Conservation (phyloP, 2,888 invertebrate species). For the Andrena praecox region DNA sequence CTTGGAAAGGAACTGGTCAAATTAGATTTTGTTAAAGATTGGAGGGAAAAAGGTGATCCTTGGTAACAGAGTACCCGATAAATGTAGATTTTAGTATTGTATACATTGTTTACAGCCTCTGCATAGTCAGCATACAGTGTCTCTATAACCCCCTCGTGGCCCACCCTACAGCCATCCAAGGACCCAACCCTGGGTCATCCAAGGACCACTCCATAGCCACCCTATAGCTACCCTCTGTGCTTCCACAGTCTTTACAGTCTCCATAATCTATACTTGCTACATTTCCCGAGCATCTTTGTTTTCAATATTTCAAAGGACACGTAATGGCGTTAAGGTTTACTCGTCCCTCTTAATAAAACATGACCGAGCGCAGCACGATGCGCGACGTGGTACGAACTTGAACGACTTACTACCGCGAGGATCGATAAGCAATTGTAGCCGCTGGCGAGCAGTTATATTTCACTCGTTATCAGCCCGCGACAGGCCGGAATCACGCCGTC, state of each 20-base stretch:
- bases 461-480: conserved; percentile 40
- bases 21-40: not conserved
- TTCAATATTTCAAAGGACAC: not conserved
- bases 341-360: not conserved
- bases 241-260: not conserved
- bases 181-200: not conserved
- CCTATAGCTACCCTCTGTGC: not conserved
- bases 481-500: conserved; percentile 5
- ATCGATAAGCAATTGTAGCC: conserved; percentile 49
- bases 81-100: too few relatives aligned
- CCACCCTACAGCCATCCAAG: not conserved
- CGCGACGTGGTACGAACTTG: conserved; percentile 37
- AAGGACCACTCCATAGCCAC: not conserved
- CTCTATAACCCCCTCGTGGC: too few relatives aligned
- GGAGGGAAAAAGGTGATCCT: not conserved
- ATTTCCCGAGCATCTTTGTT: not conserved
- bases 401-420: conserved; percentile 19
- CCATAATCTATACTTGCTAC: not conserved
- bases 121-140: not conserved
- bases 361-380: conserved; percentile 7
- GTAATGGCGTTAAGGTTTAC: too few relatives aligned
- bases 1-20: too few relatives aligned
- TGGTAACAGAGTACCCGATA: not conserved
- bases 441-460: conserved; percentile 14
- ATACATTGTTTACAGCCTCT: not conserved